Conservation (phyloP, 1,140 invertebrate species). For the Heliconius nattereri region DNA sequence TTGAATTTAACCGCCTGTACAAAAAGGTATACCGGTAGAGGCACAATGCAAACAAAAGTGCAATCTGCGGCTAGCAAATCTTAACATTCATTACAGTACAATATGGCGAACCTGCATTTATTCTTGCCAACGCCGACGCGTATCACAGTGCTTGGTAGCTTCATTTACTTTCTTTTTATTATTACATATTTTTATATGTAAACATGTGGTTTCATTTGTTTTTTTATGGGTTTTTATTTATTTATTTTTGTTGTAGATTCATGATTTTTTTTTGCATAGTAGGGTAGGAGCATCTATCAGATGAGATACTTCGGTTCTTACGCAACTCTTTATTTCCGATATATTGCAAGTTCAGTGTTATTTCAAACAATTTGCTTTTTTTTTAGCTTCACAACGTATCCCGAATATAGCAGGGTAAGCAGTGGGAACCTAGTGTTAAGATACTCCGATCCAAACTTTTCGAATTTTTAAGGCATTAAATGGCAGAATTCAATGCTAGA, state of each 20-base stretch:
- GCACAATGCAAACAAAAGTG: conserved; percentile 77
- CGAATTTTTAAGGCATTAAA: not conserved
- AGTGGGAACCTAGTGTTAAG: not conserved
- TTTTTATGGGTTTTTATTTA: not conserved
- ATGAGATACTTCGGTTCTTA: too few relatives aligned
- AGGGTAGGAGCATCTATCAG: too few relatives aligned
- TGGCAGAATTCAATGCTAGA: too few relatives aligned
- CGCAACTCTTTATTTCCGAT: too few relatives aligned
- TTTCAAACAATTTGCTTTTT: too few relatives aligned
- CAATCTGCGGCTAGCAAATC: conserved; percentile 71
- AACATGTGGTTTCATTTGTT: conserved; percentile 1
- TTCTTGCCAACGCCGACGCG: conserved; percentile 60
- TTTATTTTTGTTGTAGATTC: too few relatives aligned
- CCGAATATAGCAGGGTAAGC: not conserved
- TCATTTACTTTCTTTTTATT: not conserved
- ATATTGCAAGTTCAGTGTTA: not conserved
- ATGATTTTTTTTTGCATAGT: too few relatives aligned
- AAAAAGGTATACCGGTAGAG: conserved; percentile 41
- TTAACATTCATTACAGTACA: conserved; percentile 77
- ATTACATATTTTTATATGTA: conserved; percentile 1
- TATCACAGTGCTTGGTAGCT: conserved; percentile 42
- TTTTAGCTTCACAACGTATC: not conserved
- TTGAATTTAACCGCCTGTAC: conserved; percentile 47
- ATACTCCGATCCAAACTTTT: not conserved
- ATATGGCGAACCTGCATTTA: conserved; percentile 78